Conservation (phyloP, 1,140 invertebrate genomes). For the Orchestia grillus region DNA sequence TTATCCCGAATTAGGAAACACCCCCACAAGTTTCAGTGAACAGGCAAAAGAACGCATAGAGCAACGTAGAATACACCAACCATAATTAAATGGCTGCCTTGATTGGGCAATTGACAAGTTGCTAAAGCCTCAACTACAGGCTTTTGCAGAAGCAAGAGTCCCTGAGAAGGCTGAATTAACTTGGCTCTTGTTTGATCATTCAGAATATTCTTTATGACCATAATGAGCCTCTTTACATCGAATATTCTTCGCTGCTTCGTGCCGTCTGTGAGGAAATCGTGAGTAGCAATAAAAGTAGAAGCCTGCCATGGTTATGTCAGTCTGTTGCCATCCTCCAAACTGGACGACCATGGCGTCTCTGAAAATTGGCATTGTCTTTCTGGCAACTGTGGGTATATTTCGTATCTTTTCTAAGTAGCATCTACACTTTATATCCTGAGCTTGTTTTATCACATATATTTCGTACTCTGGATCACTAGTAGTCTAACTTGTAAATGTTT, state of each 20-base stretch:
- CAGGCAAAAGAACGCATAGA: neutral
- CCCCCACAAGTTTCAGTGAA: neutral
- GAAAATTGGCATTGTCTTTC: neutral
- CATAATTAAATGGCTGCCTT: neutral
- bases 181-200: neutral
- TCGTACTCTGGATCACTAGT: neutral
- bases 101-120: neutral
- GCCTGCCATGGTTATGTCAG: neutral
- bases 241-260: neutral
- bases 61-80: neutral
- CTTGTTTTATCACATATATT: neutral
- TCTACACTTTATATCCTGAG: neutral
- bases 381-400: neutral
- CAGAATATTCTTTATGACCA: neutral
- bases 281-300: neutral
- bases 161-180: neutral
- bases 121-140: neutral
- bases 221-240: neutral
- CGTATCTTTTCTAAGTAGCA: neutral
- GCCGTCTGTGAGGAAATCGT: neutral
- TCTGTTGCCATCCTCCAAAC: neutral
- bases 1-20: neutral
- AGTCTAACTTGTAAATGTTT: no score
- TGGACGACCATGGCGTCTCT: constrained; percentile 26
- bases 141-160: neutral